Percentiles rank a stretch among this genome's conserved stretches.
Evolutionary conservation across 2,797 vertebrate genomes (phyloP).

Genomic region (Eleutherodactylus coqui): DNA sequence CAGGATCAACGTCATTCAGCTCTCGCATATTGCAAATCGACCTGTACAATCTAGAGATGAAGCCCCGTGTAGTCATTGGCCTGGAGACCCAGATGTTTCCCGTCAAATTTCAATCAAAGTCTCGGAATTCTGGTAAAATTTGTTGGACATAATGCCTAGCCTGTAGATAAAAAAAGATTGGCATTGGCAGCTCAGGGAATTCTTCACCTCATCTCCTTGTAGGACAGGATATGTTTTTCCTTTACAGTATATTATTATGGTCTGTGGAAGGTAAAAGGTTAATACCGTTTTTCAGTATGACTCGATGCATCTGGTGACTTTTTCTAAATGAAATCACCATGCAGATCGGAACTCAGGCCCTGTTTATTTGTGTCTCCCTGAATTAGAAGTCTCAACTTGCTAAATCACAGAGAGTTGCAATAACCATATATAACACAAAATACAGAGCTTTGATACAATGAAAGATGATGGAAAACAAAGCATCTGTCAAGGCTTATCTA

Average conservation of each 20-base stretch:
- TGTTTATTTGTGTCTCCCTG: slow-evolving; percentile 58
- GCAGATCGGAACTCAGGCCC: slow-evolving; percentile 35
- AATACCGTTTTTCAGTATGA: slow-evolving; percentile 25
- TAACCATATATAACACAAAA: slow-evolving; percentile 54
- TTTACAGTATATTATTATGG: neutral
- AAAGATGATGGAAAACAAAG: slow-evolving; percentile 56
- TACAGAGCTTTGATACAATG: slow-evolving; percentile 51
- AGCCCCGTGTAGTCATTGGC: neutral
- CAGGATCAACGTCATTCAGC: no score
- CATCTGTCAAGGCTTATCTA: slow-evolving; percentile 47
- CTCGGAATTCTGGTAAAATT: no score
- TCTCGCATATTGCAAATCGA: no score
- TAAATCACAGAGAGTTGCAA: slow-evolving; percentile 54
- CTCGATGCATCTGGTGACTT: slow-evolving; percentile 39
- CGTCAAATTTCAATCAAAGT: no score
- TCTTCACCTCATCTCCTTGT: no score
- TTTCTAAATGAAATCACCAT: slow-evolving; percentile 59
- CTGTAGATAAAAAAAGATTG: no score
- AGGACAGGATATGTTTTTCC: no score
- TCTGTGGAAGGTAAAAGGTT: slow-evolving; percentile 24
- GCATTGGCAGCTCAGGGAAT: no score
- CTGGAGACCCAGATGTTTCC: no score
- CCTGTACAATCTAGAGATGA: no score
- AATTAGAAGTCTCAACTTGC: slow-evolving; percentile 60
- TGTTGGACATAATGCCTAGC: no score